Evolutionary conservation across 2,797 vertebrate genomes (phyloP), one percentile per base, ranked within the genome.

Genomic region (Lacerta agilis): DNA sequence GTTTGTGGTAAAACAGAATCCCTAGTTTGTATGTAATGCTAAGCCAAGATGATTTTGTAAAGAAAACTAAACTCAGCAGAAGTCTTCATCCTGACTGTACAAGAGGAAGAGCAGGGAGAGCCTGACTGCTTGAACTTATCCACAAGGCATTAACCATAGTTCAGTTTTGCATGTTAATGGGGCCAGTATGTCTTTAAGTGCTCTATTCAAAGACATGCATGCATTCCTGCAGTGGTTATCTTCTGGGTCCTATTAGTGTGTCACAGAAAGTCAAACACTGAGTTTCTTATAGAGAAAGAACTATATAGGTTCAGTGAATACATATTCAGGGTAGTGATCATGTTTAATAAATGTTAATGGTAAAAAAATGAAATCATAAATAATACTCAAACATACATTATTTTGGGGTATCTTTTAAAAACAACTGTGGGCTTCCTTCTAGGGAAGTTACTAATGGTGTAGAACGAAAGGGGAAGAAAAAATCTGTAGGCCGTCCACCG

Each of bases 401-500:
- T 8, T 77, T 73, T 1, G 17, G 1, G 43, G 11, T 86, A 9
- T 29, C 27, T 75, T 25, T 76, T 81, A n/a, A 76, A 85, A 73
- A 58, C 7, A 45, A 45, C 85, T 91, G 55, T 23, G 33, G 38
- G 45, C 93, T 96, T 93, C 95, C 82, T 95, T 97, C 94, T 94
- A 98, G 97, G 95, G 94, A 96, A 89, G 93, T 98, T 95, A 98
- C 97, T 90, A 99, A 99, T 94, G 98, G 98, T 94, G 96, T 97
- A 93, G 97, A 97, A 90, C 98, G 97, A 95, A 98, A 98, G 95
- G 98, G 97, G 95, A 99, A 98, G 96, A 98, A 98, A 97, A 99
- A 98, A 93, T 97, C 98, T 91, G 97, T 97, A 92, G 94, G 96
- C 88, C 97, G 97, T 91, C 97, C 97, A 90, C 97, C 98, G 93